phyloP scores from a whole-genome alignment of 2,797 vertebrate species.

The Acipenser transmontanus region DNA sequence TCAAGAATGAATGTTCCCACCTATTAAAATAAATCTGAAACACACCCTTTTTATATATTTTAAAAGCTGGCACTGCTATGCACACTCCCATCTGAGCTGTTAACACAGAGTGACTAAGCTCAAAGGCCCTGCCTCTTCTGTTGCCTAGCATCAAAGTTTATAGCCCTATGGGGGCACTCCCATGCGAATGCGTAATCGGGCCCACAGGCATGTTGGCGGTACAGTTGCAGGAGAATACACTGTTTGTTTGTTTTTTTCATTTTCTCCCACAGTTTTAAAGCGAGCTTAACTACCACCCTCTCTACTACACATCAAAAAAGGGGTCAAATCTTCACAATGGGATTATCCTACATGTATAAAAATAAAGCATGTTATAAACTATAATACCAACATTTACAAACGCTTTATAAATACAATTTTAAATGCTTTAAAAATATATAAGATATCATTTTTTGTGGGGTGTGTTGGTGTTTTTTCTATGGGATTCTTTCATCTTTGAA shows the following conservation, averaged over 20 bases:
- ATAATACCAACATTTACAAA: too few relatives aligned
- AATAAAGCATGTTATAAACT: too few relatives aligned
- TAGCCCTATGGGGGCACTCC: background rate
- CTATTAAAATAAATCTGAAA: constrained; percentile 10
- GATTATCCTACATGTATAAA: too few relatives aligned
- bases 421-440: too few relatives aligned
- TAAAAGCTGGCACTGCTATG: constrained; percentile 18
- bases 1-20: background rate
- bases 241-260: background rate
- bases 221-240: background rate
- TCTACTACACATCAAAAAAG: too few relatives aligned
- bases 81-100: constrained; percentile 31
- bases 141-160: background rate
- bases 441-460: too few relatives aligned
- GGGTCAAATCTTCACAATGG: too few relatives aligned
- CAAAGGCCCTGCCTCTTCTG: constrained; percentile 13
- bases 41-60: constrained; percentile 34
- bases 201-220: background rate
- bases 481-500: too few relatives aligned
- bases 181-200: background rate
- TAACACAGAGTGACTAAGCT: constrained; percentile 28
- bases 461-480: too few relatives aligned
- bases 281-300: too few relatives aligned
- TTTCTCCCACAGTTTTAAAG: background rate
- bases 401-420: too few relatives aligned